Evolutionary conservation across 2,888 invertebrate species (phyloP).

Genomic region (Drosophila mercatorum): DNA sequence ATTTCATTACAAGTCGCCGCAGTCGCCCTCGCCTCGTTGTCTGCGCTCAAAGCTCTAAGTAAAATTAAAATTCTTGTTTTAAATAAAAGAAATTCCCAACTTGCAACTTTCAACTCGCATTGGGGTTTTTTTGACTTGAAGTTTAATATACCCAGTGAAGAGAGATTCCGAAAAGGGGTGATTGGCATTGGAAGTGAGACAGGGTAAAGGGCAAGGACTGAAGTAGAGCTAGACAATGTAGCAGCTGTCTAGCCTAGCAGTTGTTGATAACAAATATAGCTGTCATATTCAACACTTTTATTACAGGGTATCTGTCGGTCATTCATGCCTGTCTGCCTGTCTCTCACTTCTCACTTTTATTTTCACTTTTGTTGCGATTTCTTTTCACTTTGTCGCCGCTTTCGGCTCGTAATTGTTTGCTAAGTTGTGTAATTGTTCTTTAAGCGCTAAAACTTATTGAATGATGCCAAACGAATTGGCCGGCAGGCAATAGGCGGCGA

Average conservation of each 20-base stretch:
- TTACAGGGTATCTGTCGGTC: not conserved
- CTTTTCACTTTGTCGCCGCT: constrained; percentile 52
- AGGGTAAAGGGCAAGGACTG: too few relatives aligned
- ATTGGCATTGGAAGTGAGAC: not conserved
- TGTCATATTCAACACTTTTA: not conserved
- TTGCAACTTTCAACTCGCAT: constrained; percentile 28
- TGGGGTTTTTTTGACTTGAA: constrained; percentile 31
- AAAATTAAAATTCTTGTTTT: constrained; percentile 75
- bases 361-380: constrained; percentile 30
- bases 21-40: constrained; percentile 22
- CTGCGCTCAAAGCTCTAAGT: constrained; percentile 59
- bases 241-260: too few relatives aligned
- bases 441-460: constrained; percentile 70
- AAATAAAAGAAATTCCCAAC: constrained; percentile 53
- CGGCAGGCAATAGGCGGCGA: constrained; percentile 36
- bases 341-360: not conserved
- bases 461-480: constrained; percentile 57
- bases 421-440: constrained; percentile 69
- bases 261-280: too few relatives aligned
- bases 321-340: not conserved
- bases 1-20: constrained; percentile 72
- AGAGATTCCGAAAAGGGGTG: not conserved
- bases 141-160: not conserved
- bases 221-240: too few relatives aligned
- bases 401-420: constrained; percentile 69